Percentiles rank a stretch among this genome's conserved stretches.
These are phyloP conservation scores for Casuarius casuarius DNA, from an alignment of 2,113 vertebrate genomes.

Conservation along the genomic window DNA sequence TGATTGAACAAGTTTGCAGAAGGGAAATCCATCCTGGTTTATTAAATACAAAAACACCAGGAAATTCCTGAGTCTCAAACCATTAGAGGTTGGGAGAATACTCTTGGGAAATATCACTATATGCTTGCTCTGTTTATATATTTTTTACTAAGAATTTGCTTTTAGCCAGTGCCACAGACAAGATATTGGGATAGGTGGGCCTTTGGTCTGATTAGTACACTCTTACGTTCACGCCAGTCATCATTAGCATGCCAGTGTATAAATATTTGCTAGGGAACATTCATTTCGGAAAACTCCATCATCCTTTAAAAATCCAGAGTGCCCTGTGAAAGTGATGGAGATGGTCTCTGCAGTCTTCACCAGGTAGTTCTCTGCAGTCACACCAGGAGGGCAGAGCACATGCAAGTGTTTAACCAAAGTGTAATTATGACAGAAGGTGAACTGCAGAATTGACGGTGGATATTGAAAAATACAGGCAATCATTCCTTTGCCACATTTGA, in stretches of 20 bases:
- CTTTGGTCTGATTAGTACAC: not conserved
- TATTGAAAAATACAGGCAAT: not conserved
- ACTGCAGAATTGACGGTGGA: not conserved
- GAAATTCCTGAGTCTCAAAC: not conserved
- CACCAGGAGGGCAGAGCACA: not conserved
- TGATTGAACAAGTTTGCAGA: constrained; percentile 15
- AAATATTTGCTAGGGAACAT: not conserved
- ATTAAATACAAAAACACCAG: not conserved
- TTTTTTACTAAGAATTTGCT: not conserved
- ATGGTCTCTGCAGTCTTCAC: not conserved
- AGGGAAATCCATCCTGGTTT: not conserved
- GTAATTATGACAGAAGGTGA: not conserved
- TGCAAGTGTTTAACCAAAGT: not conserved
- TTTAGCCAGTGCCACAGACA: not conserved
- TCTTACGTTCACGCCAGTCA: not conserved
- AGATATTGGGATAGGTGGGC: not conserved
- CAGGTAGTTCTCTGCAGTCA: not conserved
- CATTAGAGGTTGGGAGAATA: not conserved
- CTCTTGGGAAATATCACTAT: not conserved
- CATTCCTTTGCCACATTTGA: not conserved
- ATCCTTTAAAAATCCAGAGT: not conserved
- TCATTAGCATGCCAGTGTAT: not conserved
- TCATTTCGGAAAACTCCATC: not conserved
- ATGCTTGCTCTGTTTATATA: not conserved
- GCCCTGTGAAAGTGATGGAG: not conserved